Percentiles rank a stretch among this genome's conserved stretches.
Evolutionary conservation across 2,113 vertebrate species (phyloP).

Genomic region (Tapirus terrestris): DNA sequence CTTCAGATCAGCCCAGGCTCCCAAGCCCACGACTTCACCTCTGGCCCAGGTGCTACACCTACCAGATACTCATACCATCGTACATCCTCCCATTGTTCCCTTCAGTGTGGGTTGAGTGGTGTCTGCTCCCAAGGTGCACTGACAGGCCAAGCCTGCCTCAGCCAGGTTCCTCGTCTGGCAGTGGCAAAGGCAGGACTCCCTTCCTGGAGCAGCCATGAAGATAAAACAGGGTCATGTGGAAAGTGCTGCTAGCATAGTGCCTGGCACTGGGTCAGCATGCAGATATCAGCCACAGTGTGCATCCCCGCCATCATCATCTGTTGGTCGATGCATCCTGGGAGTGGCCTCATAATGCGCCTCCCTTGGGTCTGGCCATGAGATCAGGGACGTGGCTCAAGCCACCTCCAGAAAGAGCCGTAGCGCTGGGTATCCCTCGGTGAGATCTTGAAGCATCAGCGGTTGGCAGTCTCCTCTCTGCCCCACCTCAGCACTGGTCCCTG

Average conservation of each 20-base stretch:
- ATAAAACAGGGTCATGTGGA: rapidly evolving
- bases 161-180: not conserved
- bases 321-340: rapidly evolving
- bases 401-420: not conserved
- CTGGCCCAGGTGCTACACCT: not conserved
- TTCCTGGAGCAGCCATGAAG: rapidly evolving
- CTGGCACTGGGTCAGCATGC: not conserved
- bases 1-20: not conserved
- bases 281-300: rapidly evolving
- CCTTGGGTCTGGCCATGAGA: not conserved
- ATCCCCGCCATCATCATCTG: rapidly evolving
- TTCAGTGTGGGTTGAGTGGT: rapidly evolving
- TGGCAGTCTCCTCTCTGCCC: rapidly evolving
- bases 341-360: not conserved
- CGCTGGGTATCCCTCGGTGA: rapidly evolving
- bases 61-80: rapidly evolving
- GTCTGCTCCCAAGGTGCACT: rapidly evolving
- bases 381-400: not conserved
- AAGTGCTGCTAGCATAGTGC: rapidly evolving
- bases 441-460: rapidly evolving
- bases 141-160: not conserved
- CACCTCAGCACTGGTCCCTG: not conserved
- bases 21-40: rapidly evolving
- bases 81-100: not conserved
- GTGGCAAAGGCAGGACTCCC: not conserved